These are phyloP conservation scores for Pseudochaenichthys georgianus DNA, from an alignment of 2,797 vertebrate species.

Conservation along the genomic window DNA sequence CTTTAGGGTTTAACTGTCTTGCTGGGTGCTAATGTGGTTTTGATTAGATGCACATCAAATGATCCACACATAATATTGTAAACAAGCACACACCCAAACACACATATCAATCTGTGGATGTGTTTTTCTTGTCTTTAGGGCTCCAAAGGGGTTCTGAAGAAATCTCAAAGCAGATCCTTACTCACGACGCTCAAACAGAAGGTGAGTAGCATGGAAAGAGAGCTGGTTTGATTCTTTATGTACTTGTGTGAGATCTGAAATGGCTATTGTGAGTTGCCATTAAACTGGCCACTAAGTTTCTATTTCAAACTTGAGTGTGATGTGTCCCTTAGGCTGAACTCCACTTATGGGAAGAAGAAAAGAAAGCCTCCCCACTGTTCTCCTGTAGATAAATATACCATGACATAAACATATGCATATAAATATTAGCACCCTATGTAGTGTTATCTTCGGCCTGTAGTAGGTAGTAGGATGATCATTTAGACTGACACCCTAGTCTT, in stretches of 20 bases:
- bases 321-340: background rate
- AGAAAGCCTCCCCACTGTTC: background rate
- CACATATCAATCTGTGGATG: constrained; percentile 27
- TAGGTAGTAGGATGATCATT: constrained; percentile 25
- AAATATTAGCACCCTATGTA: background rate
- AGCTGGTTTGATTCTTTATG: background rate
- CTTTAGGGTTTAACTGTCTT: constrained; percentile 61
- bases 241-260: constrained; percentile 23
- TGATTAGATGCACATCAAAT: constrained; percentile 50
- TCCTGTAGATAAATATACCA: constrained; percentile 1
- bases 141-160: constrained; percentile 92
- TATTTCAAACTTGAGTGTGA: background rate
- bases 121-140: constrained; percentile 79
- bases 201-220: constrained; percentile 80
- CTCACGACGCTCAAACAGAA: constrained; percentile 96
- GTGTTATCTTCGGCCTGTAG: constrained; percentile 1
- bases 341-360: background rate
- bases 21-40: constrained; percentile 54
- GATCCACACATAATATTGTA: constrained; percentile 35
- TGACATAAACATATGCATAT: background rate
- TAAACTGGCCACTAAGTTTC: background rate
- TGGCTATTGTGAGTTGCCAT: background rate
- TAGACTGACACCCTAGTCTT: constrained; percentile 15
- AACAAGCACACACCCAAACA: constrained; percentile 19
- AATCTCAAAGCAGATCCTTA: constrained; percentile 92